Base-by-base conservation (phyloP, 2,888 invertebrate genomes). In the Nebria salina region DNA sequence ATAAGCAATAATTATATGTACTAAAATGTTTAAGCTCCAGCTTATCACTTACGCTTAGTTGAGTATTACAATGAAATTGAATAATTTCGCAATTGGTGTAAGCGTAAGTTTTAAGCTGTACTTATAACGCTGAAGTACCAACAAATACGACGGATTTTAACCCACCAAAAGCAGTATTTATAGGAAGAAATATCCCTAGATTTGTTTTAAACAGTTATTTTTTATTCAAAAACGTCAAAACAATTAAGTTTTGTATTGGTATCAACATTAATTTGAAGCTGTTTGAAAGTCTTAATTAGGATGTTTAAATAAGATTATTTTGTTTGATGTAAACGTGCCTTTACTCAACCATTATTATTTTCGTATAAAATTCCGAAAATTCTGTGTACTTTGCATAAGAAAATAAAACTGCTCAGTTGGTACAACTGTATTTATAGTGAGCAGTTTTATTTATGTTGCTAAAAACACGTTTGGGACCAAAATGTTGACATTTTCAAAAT, bases 111-210 rank as follows among this genome's bases (percentile, higher is more conserved):
- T 54, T 54, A 54, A 54, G 54, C 13, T 54, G 54, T 13, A 13
- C 54, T 54, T 54, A 54, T 11, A 54, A 54, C 8, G 4, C 54
- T 7, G 54, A 13, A 54, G 54, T 54, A 54, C 54, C 54, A 54
- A 70, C 26, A 65, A 64, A 43, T 26, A 11, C 11, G 25, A 76
- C 76, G 76, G 76, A 76, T 76, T 65, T 15, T 9, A 76, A 26
- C 76, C 76, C 76, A 76, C 76, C 76, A 65, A 34, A 41, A 75
- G 41, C 76, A 76, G 76, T 76, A 76, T 76, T 76, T 76, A 76
- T 76, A 76, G 26, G 65, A 65, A 65, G 76, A 66, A 25, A 65
- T 26, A 25, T 54, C 43, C 64, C 64, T 54, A 54, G 75, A 20
- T 54, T 54, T 43, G 9, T 54, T 54, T 15, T 8, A 20, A 25